phyloP scores from a whole-genome alignment of 2,888 invertebrate species.

The Tuta absoluta region DNA sequence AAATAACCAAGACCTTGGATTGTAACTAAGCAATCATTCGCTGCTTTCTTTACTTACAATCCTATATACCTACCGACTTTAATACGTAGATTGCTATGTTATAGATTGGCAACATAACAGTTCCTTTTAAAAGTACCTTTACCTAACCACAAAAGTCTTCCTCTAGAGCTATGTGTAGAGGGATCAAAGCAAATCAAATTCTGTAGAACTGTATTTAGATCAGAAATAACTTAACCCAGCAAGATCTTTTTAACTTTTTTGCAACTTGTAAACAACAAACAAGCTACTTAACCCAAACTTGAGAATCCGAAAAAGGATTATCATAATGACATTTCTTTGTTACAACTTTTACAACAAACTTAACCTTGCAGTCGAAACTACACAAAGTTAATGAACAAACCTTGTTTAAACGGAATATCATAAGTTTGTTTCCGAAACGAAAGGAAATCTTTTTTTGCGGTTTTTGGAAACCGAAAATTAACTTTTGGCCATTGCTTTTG shows the following conservation, averaged over 20 bases:
- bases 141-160: too few species aligned
- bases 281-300: constrained; percentile 41
- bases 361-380: constrained; percentile 8
- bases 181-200: neutral
- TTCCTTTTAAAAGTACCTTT: too few species aligned
- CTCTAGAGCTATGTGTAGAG: too few species aligned
- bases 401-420: neutral
- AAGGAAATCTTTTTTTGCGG: constrained; percentile 32
- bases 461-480: constrained; percentile 50
- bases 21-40: too few species aligned
- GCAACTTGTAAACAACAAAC: constrained; percentile 44
- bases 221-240: constrained; percentile 27
- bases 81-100: too few species aligned
- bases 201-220: constrained; percentile 3
- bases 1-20: too few species aligned
- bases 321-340: constrained; percentile 68
- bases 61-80: too few species aligned
- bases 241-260: constrained; percentile 30
- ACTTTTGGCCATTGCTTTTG: constrained; percentile 67
- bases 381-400: neutral
- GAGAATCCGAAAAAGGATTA: constrained; percentile 62
- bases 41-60: too few species aligned
- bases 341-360: constrained; percentile 30
- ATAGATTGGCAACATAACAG: too few species aligned
- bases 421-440: constrained; percentile 26